These are phyloP conservation scores for Ashinkailepas kermadecensis DNA, from an alignment of 2,888 invertebrate genomes.

Conservation along the genomic window DNA sequence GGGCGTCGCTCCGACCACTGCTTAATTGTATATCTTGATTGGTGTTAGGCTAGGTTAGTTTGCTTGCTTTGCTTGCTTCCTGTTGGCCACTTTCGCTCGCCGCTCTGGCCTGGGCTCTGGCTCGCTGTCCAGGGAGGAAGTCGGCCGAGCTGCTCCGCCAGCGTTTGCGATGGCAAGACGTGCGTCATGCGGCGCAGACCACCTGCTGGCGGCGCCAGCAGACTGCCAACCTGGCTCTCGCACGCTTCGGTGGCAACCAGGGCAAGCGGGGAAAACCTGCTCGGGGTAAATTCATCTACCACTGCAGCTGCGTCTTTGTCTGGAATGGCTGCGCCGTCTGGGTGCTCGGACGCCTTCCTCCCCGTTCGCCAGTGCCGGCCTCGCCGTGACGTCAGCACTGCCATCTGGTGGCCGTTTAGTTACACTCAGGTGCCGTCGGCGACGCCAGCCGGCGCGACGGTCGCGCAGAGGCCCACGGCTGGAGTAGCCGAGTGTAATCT, in stretches of 20 bases:
- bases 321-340: neutral
- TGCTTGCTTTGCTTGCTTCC: slow-evolving; percentile 3
- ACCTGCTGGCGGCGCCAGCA: no score
- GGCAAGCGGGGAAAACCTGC: no score
- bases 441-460: neutral
- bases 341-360: neutral
- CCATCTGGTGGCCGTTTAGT: slow-evolving; percentile 13
- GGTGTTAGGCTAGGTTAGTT: slow-evolving; percentile 21
- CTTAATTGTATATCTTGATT: slow-evolving; percentile 7
- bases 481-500: neutral
- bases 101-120: no score
- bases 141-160: no score
- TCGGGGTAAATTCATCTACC: no score
- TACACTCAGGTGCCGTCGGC: neutral
- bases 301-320: no score
- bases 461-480: neutral
- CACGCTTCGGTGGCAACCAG: no score
- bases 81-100: neutral
- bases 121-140: no score
- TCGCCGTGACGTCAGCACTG: neutral
- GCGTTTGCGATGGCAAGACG: no score
- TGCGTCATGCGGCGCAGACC: no score
- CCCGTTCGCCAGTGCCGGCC: neutral
- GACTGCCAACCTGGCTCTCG: no score
- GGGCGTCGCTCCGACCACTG: neutral